These are phyloP conservation scores for Parambassis ranga DNA, from an alignment of 2,797 vertebrate genomes.

Conservation along the genomic window DNA sequence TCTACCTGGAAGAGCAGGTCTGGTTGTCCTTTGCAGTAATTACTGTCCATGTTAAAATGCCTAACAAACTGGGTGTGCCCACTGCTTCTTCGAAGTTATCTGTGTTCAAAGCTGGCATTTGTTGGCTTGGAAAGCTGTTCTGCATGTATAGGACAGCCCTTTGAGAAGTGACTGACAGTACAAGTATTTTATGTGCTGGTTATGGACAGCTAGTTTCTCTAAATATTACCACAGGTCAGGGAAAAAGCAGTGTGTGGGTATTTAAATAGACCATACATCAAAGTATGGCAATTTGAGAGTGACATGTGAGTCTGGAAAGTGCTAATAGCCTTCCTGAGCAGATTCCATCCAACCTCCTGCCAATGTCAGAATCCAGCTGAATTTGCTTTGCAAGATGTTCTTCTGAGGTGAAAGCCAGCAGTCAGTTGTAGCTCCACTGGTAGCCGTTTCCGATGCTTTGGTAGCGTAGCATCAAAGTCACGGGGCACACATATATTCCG, in stretches of 20 bases:
- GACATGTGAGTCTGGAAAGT: conserved; percentile 67
- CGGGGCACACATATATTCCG: conserved; percentile 78
- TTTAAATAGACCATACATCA: conserved; percentile 67
- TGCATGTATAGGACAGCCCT: conserved; percentile 35
- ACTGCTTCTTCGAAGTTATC: conserved; percentile 23
- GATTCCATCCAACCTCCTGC: conserved; percentile 69
- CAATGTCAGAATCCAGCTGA: conserved; percentile 78
- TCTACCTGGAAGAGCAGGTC: conserved; percentile 63
- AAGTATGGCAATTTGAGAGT: conserved; percentile 63
- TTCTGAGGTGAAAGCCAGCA: conserved; percentile 77
- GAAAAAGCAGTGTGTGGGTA: conserved; percentile 38
- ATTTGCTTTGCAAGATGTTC: conserved; percentile 78
- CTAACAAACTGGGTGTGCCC: conserved; percentile 44
- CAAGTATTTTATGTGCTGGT: conserved; percentile 26
- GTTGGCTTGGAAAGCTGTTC: conserved; percentile 50
- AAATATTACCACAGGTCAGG: conserved; percentile 66
- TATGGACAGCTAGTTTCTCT: conserved; percentile 49
- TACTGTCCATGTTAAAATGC: conserved; percentile 51
- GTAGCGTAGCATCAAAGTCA: conserved; percentile 81
- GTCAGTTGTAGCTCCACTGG: conserved; percentile 69
- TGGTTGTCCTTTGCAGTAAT: conserved; percentile 48
- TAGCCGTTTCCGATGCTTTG: conserved; percentile 78
- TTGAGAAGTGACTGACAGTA: conserved; percentile 43
- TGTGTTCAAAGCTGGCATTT: conserved; percentile 24
- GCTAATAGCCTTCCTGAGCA: conserved; percentile 66